phyloP scores from a whole-genome alignment of 2,888 invertebrate genomes.

The Cheilosia impressa region DNA sequence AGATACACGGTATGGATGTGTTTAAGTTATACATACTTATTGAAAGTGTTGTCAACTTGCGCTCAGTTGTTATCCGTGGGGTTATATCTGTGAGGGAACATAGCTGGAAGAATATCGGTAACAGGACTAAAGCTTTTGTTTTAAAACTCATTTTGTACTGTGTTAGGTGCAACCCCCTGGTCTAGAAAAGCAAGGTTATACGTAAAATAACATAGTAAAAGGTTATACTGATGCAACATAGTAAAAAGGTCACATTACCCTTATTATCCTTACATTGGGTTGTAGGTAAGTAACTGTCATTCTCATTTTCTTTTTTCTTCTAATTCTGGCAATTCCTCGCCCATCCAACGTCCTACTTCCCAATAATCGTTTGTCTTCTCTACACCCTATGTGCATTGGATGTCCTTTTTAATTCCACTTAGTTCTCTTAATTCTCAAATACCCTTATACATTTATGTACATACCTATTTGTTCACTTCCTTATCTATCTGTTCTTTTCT shows the following conservation, averaged over 20 bases:
- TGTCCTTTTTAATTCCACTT: slow-evolving; percentile 1
- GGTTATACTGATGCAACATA: no score
- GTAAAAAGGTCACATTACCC: neutral
- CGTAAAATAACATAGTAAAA: no score
- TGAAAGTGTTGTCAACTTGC: no score
- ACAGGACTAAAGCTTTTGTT: no score
- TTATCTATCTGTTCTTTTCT: neutral
- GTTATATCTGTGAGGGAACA: no score
- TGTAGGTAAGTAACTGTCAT: neutral
- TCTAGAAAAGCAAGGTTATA: no score
- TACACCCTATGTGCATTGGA: neutral
- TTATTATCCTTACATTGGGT: neutral
- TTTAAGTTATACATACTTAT: no score
- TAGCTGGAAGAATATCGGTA: no score
- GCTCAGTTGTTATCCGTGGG: no score
- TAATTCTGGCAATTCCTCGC: neutral
- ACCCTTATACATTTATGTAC: neutral
- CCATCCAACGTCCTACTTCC: neutral
- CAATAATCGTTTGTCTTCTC: neutral
- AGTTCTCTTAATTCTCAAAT: neutral
- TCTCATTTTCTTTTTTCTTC: neutral
- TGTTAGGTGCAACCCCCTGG: no score
- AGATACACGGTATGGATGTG: no score
- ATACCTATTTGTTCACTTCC: neutral
- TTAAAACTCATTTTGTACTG: no score